These are phyloP conservation scores for Salvelinus fontinalis DNA, from an alignment of 2,113 vertebrate genomes.

Conservation along the genomic window DNA sequence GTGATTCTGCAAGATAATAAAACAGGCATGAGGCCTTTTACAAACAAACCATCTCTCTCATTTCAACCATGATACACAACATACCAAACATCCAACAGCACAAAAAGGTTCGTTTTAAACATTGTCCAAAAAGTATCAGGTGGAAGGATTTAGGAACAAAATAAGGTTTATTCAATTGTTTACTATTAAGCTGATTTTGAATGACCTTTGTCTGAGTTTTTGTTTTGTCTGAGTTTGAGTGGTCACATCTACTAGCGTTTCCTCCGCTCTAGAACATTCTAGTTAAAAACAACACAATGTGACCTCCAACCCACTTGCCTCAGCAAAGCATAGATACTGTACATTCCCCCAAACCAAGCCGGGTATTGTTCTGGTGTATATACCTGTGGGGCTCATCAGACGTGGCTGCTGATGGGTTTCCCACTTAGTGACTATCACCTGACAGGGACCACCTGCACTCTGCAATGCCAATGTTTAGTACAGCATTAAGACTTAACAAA, in stretches of 20 bases:
- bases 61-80: neutral
- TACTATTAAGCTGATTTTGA: constrained; percentile 17
- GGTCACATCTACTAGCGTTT: constrained; percentile 28
- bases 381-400: constrained; percentile 98
- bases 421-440: constrained; percentile 99
- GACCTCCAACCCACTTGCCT: neutral
- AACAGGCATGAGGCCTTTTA: constrained; percentile 18
- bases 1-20: constrained; percentile 76
- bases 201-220: constrained; percentile 10
- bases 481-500: constrained; percentile 64
- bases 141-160: neutral
- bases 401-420: constrained; percentile 98
- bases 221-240: neutral
- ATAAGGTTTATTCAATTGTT: neutral
- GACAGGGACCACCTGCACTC: constrained; percentile 90
- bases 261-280: constrained; percentile 20
- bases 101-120: neutral
- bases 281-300: neutral
- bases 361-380: constrained; percentile 58
- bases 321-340: neutral
- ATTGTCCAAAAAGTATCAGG: neutral
- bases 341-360: constrained; percentile 29
- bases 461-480: constrained; percentile 96
- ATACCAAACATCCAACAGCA: neutral
- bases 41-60: neutral